A percentile compares a stretch with the other conserved stretches of the same genome.
Conservation (phyloP, 2,113 vertebrate species). For the Neotoma lepida region DNA sequence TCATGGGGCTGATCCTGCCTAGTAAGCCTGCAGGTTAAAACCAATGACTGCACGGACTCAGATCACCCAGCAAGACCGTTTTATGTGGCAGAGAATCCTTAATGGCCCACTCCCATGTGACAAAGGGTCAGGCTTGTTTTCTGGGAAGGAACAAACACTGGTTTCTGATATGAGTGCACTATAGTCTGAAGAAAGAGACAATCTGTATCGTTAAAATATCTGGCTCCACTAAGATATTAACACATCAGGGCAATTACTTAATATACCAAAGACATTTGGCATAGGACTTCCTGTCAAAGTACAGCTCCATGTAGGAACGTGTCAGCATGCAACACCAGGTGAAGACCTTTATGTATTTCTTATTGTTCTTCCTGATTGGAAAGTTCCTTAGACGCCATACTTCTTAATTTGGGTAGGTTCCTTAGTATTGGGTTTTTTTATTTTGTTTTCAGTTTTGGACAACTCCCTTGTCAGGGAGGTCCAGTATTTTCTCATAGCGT, state of each 20-base stretch:
- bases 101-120: background rate
- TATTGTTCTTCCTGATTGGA: conserved; percentile 9
- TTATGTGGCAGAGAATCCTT: conserved; percentile 47
- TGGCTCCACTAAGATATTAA: conserved; percentile 32
- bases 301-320: background rate
- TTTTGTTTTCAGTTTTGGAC: background rate
- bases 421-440: background rate
- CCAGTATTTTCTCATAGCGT: background rate
- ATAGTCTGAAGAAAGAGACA: conserved; percentile 27
- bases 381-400: background rate
- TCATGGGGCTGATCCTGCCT: conserved; percentile 50
- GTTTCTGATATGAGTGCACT: conserved; percentile 59
- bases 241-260: conserved; percentile 34
- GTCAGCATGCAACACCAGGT: background rate
- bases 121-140: conserved; percentile 51
- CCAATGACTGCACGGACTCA: conserved; percentile 22
- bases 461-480: background rate
- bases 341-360: background rate
- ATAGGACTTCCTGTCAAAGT: background rate
- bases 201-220: background rate
- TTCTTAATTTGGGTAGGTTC: background rate
- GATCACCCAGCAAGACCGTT: conserved; percentile 62
- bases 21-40: background rate
- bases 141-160: conserved; percentile 51
- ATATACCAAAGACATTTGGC: conserved; percentile 44